Conservation (phyloP, 2,888 invertebrate species). For the Trichacis sp. region DNA sequence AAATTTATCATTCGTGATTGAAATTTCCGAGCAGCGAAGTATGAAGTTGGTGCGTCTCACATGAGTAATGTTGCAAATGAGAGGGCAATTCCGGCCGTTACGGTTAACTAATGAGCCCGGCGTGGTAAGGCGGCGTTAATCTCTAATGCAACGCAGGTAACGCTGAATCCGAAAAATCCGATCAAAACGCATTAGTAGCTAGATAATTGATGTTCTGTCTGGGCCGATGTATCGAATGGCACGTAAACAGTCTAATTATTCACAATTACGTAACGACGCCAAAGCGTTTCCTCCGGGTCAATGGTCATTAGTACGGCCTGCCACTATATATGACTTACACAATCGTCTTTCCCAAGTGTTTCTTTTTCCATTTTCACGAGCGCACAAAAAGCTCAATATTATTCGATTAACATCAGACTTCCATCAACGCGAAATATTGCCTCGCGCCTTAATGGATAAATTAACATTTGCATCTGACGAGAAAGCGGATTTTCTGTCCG, state of each 20-base stretch:
- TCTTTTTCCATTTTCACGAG: not conserved
- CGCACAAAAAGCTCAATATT: not conserved
- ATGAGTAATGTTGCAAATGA: constrained; percentile 50
- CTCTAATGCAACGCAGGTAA: constrained; percentile 55
- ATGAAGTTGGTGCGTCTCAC: constrained; percentile 1
- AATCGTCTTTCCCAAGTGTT: constrained; percentile 45
- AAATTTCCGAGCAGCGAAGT: constrained; percentile 17
- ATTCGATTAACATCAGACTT: not conserved
- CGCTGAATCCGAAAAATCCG: constrained; percentile 48
- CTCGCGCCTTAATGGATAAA: not conserved
- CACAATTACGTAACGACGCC: constrained; percentile 52
- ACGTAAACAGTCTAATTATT: constrained; percentile 63
- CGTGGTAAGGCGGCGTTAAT: constrained; percentile 56
- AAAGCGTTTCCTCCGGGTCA: constrained; percentile 46
- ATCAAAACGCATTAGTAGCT: constrained; percentile 62
- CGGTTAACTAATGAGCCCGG: constrained; percentile 55
- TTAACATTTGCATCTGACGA: not conserved
- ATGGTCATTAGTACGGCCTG: constrained; percentile 53
- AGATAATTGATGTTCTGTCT: constrained; percentile 54
- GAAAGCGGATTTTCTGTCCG: not conserved
- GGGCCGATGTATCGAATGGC: constrained; percentile 34
- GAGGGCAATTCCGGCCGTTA: constrained; percentile 47
- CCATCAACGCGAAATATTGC: not conserved
- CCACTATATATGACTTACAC: constrained; percentile 48
- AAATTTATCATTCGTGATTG: constrained; percentile 31